Base-by-base conservation (phyloP, 2,797 vertebrate species). In the Spinus olivaceus region DNA sequence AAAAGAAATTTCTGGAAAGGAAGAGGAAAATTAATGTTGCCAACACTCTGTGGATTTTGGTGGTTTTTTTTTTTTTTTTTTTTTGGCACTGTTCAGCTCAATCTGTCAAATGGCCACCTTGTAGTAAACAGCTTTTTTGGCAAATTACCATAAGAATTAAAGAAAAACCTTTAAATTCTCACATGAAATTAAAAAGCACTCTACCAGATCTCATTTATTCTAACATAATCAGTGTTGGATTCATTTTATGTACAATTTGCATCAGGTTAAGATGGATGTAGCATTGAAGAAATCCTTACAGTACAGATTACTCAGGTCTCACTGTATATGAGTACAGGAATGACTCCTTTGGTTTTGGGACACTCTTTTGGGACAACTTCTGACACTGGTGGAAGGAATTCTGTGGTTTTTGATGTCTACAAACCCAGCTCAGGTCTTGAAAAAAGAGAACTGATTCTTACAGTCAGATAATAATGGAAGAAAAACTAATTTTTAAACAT, bases 81-180 rank as follows among this genome's bases (percentile, higher is more conserved):
- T 85, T 76, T 64, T 79, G 64, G 54, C 51, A 73, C 35, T 44
- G 10, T 72, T 94, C 66, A 85, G 24, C 24, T 88, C 49, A 47
- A 37, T 81, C 54, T 84, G 66, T 74, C 69, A 93, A 92, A 84
- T 39, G n/a, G 24, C 28, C 33, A 64, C 24, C 33, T 65, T 63
- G 50, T 47, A 76, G 27, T 67, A 90, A 90, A 85, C 25, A 85
- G 21, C 9, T 72, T 56, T 63, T 88, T 76, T 81, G 64, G 41
- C 49, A 79, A 90, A 93, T 91, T 79, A 37, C 9, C 2, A 6
- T 21, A 50, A 59, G 39, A 91, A 84, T 76, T 87, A 92, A 64
- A 83, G 23, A 37, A 81, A 88, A 88, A 47, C 18, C 60, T 83
- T 86, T 69, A 46, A 57, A 64, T 83, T 87, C 22, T 28, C 28